These are phyloP conservation scores for Himantopus leucocephalus DNA, from an alignment of 2,113 vertebrate genomes.

Conservation along the genomic window DNA sequence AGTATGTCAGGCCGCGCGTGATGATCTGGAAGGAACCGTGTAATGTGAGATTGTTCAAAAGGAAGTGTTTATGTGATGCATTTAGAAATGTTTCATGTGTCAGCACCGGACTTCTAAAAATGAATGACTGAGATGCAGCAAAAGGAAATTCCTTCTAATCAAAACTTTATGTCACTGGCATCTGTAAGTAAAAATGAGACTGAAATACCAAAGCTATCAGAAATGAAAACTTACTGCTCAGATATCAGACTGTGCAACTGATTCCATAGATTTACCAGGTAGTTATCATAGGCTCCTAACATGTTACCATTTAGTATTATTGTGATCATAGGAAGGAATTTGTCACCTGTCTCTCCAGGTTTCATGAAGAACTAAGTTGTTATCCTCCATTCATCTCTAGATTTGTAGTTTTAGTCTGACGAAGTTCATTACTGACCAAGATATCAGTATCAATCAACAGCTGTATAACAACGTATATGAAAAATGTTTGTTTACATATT, in stretches of 20 bases:
- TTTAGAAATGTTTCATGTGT: not conserved
- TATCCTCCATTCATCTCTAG: not conserved
- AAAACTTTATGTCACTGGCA: not conserved
- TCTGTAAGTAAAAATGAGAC: not conserved
- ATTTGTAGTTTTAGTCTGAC: not conserved
- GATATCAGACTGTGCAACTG: not conserved
- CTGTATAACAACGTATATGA: not conserved
- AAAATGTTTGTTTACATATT: not conserved
- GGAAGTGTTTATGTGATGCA: not conserved
- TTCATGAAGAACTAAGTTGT: not conserved
- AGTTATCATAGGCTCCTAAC: not conserved
- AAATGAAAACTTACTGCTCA: not conserved
- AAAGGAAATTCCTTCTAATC: not conserved
- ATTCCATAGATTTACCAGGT: not conserved
- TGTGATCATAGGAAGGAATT: not conserved
- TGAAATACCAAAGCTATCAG: not conserved
- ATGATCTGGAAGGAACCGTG: not conserved
- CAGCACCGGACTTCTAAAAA: not conserved
- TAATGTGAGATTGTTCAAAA: not conserved
- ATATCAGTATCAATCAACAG: not conserved
- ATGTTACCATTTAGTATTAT: not conserved
- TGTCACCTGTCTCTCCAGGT: not conserved
- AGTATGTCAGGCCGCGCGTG: rapidly evolving
- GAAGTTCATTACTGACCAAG: not conserved
- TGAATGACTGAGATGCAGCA: not conserved